These are phyloP conservation scores for Rhimphoctona megacephalus DNA, from an alignment of 2,888 invertebrate species.

Conservation along the genomic window DNA sequence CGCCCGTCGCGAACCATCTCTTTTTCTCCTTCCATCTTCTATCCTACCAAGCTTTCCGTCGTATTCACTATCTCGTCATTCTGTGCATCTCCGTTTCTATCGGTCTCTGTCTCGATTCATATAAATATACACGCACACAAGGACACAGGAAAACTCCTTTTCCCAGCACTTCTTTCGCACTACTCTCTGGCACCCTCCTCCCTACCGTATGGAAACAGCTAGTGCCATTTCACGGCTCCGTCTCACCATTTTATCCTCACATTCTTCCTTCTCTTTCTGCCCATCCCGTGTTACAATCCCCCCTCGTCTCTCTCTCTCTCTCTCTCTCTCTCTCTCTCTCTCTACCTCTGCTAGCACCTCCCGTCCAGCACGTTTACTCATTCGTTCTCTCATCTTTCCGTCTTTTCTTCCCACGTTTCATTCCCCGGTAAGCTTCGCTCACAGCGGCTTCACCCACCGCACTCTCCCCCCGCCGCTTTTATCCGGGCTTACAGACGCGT, in stretches of 20 bases:
- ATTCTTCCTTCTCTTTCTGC: slow-evolving; percentile 9
- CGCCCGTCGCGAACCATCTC: slow-evolving; percentile 14
- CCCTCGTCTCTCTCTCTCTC: not conserved
- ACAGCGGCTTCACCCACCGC: slow-evolving; percentile 11
- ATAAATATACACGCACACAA: slow-evolving; percentile 2
- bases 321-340: not conserved
- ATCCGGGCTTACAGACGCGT: slow-evolving; percentile 52
- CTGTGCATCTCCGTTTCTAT: not conserved
- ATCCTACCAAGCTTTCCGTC: slow-evolving; percentile 24
- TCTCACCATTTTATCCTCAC: slow-evolving; percentile 34
- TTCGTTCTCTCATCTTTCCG: slow-evolving; percentile 49
- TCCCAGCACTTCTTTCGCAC: slow-evolving; percentile 46
- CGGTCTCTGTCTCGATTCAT: slow-evolving; percentile 23
- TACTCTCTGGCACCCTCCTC: slow-evolving; percentile 34
- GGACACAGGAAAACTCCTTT: slow-evolving; percentile 24
- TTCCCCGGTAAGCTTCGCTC: slow-evolving; percentile 41
- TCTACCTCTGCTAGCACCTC: not conserved
- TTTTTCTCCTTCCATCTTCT: slow-evolving; percentile 16
- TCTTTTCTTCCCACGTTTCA: slow-evolving; percentile 50
- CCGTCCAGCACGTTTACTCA: slow-evolving; percentile 12
- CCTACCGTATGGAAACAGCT: slow-evolving; percentile 14
- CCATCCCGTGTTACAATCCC: not conserved
- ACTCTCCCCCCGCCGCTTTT: slow-evolving; percentile 7
- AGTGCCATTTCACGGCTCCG: slow-evolving; percentile 28
- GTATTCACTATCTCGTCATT: slow-evolving; percentile 29